Conservation (phyloP, 2,113 vertebrate species). For the Leucoraja erinaceus region DNA sequence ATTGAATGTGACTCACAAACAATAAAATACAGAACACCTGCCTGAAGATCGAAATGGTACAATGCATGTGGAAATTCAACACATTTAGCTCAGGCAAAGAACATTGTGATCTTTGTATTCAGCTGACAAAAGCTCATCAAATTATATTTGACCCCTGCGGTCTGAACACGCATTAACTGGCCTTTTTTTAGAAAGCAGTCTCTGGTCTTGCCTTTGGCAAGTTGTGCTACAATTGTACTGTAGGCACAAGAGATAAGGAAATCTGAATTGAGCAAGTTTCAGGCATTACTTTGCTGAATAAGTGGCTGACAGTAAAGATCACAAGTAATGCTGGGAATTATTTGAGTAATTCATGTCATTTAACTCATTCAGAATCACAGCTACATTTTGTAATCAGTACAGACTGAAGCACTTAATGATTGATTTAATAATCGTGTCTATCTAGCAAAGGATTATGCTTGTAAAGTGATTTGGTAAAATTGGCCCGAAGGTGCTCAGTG, state of each 20-base stretch:
- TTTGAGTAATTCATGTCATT: constrained; percentile 1
- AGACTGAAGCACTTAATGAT: background rate
- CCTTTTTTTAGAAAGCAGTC: background rate
- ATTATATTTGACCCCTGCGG: background rate
- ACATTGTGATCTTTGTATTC: background rate
- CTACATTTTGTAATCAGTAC: background rate
- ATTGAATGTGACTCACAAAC: background rate
- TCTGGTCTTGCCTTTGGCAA: background rate
- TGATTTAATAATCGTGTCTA: background rate
- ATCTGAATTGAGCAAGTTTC: background rate
- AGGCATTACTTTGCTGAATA: background rate
- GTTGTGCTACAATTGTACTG: background rate
- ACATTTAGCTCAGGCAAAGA: background rate
- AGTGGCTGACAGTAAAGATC: background rate
- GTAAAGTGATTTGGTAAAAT: background rate
- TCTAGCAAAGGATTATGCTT: background rate
- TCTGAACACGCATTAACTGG: background rate
- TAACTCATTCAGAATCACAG: background rate
- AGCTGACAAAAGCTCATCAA: constrained; percentile 22
- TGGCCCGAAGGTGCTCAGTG: background rate
- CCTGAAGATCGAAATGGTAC: background rate
- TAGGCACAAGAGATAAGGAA: background rate
- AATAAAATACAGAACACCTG: background rate
- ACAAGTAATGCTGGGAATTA: background rate
- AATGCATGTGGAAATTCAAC: background rate